Conservation (phyloP, 2,113 vertebrate genomes). For the Macheiramphus alcinus region DNA sequence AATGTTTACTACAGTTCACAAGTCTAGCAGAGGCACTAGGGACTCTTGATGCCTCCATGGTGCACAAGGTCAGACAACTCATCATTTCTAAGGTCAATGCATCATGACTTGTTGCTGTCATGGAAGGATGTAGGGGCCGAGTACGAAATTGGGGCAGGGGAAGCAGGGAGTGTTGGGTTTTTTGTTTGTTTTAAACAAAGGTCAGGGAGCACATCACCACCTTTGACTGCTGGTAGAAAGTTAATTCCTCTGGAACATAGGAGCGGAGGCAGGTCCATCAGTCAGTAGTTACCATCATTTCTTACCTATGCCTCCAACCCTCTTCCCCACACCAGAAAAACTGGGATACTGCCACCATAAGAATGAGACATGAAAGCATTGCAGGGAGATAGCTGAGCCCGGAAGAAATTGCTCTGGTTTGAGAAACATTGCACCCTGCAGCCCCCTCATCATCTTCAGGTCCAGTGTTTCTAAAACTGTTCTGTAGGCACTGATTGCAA, state of each 20-base stretch:
- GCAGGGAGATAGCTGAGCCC: not conserved
- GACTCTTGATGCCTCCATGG: not conserved
- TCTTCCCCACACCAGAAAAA: not conserved
- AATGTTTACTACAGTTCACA: rapidly evolving
- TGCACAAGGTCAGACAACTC: not conserved
- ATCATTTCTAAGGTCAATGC: rapidly evolving
- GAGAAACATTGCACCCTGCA: not conserved
- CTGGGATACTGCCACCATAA: not conserved
- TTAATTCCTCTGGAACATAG: not conserved
- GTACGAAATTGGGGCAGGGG: not conserved
- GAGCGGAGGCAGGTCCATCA: not conserved
- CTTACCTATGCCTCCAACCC: not conserved
- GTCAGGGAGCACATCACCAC: not conserved
- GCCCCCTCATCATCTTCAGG: not conserved
- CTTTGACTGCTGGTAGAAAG: not conserved
- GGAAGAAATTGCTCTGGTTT: not conserved
- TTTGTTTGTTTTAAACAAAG: not conserved
- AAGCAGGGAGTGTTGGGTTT: rapidly evolving
- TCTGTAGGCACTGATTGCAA: not conserved
- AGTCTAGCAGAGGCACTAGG: not conserved
- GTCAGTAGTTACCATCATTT: not conserved
- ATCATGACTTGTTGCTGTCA: not conserved
- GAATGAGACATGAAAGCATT: rapidly evolving
- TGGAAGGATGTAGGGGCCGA: not conserved
- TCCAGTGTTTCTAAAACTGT: rapidly evolving